phyloP scores from a whole-genome alignment of 2,888 invertebrate species.

The Peribatodes rhomboidaria region DNA sequence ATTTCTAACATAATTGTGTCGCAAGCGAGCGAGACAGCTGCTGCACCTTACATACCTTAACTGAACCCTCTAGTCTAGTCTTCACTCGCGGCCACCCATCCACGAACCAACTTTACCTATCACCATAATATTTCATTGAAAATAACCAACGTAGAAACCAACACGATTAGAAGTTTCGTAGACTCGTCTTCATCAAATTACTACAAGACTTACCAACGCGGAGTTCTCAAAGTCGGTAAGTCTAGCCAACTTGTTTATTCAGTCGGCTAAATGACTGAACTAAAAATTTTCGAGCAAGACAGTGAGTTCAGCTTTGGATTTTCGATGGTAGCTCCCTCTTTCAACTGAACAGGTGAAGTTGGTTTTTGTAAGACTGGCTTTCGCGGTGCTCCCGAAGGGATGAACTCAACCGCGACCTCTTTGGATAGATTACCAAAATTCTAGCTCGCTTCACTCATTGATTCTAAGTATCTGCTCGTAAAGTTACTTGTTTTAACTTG shows the following conservation, averaged over 20 bases:
- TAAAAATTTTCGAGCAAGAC: not conserved
- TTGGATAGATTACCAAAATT: constrained; percentile 19
- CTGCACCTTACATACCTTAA: too few relatives aligned
- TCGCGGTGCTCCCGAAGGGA: constrained; percentile 16
- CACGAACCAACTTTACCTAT: constrained; percentile 2
- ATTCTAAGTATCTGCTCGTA: not conserved
- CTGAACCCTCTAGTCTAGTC: too few relatives aligned
- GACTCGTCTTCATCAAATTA: constrained; percentile 17
- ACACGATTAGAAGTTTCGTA: constrained; percentile 8
- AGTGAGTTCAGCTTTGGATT: not conserved
- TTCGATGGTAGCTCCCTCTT: not conserved
- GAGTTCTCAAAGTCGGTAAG: constrained; percentile 18
- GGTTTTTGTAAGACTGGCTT: constrained; percentile 13
- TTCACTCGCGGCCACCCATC: not conserved
- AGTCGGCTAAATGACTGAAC: not conserved
- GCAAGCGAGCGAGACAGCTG: too few relatives aligned
- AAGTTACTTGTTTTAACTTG: constrained; percentile 4
- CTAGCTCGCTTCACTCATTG: constrained; percentile 5
- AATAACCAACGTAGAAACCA: constrained; percentile 10
- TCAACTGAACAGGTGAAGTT: not conserved
- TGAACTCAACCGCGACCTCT: constrained; percentile 11
- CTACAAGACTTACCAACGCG: constrained; percentile 18
- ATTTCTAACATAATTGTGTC: too few relatives aligned
- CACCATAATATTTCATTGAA: constrained; percentile 11
- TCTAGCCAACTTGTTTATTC: not conserved